Base-by-base conservation (phyloP, 2,888 invertebrate genomes). In the Sycophila texana region DNA sequence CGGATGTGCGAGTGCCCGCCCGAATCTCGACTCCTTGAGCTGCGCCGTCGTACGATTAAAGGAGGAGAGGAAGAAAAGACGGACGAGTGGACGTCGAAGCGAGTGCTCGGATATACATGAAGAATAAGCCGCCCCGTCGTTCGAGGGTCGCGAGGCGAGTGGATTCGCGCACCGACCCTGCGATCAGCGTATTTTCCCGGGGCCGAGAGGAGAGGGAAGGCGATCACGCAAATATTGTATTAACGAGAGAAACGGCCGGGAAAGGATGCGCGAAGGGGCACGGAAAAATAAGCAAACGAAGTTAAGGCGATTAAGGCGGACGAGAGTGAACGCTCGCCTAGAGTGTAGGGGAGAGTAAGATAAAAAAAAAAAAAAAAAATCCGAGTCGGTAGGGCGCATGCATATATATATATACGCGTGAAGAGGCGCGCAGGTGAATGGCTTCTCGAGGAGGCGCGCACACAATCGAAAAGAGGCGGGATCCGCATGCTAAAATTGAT, bases 401-500 rank as follows among this genome's bases (percentile, higher is more conserved):
- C 18, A 18, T 47, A 47, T 30, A 30, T 47, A 18, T 47, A 47
- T 30, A 30, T 47, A 68, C 47, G 68, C 57, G 49, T 18, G 49
- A 58, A 55, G 67, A 73, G 53, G 66, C 26, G 55, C 22, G 51
- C 65, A 79, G 79, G 79, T 74, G 71, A 74, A 79, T 74, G 26
- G 71, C 65, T 55, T 26, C 67, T 73, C 14, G 26, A 71, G 22
- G 47, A 61, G 58, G 60, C 53, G 51, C 30, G 18, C 39, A 39
- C 16, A 18, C 10, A 47, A 68, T 57, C 18, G 47, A 22, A 66
- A 79, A 75, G 75, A 58, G 74, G 63, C 65, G 75, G 79, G 58
- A 30, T 58, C n/a, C 60, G 20, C 79, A 47, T 68, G 30, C 73
- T 76, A 68, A 80, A 80, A 80, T 80, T 80, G 67, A 80, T 77